Evolutionary conservation across 2,113 vertebrate species (phyloP).

Genomic region (Alaudala cheleensis): DNA sequence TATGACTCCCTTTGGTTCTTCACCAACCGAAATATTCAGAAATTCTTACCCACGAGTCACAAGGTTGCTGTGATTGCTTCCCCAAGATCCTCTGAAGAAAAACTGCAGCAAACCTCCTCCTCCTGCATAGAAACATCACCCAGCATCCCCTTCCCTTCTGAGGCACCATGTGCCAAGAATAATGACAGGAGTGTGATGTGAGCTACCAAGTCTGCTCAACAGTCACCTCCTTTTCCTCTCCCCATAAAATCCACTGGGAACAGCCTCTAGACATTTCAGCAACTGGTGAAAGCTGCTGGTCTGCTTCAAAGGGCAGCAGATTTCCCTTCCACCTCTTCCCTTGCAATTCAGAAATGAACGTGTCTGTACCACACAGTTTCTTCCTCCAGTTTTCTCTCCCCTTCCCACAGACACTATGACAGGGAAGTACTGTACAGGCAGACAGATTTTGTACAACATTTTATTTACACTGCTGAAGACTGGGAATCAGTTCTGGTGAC

Average conservation of each 20-base stretch:
- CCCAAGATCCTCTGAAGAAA: background rate
- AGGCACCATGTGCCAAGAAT: background rate
- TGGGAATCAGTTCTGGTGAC: background rate
- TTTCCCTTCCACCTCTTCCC: background rate
- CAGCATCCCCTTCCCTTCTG: background rate
- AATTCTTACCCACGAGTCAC: background rate
- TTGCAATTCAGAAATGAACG: background rate
- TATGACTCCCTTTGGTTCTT: background rate
- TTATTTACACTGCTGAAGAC: constrained; percentile 27
- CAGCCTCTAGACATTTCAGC: background rate
- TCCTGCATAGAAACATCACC: background rate
- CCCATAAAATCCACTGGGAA: background rate
- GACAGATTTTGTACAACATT: background rate
- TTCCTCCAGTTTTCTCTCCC: background rate
- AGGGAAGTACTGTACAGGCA: background rate
- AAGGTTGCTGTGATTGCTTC: background rate
- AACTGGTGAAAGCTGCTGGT: background rate
- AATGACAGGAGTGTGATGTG: background rate
- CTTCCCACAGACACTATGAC: background rate
- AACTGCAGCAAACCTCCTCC: background rate
- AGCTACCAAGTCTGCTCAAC: background rate
- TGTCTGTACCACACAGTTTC: background rate
- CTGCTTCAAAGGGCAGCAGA: background rate
- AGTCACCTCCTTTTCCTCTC: background rate
- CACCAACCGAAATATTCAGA: background rate